Conservation (phyloP, 2,113 vertebrate genomes). For the Trachemys scripta region DNA sequence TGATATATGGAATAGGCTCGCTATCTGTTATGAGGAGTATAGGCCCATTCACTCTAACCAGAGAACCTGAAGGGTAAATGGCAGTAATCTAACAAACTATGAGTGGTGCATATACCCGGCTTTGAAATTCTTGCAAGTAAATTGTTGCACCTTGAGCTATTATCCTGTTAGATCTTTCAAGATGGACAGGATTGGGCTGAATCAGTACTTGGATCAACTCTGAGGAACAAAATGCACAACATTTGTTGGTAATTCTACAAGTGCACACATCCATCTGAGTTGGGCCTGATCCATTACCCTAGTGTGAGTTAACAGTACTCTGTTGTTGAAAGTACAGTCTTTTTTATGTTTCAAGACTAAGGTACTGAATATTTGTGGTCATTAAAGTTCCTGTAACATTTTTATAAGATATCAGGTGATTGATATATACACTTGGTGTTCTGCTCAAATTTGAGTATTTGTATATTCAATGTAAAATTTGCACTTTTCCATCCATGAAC, state of each 20-base stretch:
- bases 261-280: not conserved
- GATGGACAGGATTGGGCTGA: not conserved
- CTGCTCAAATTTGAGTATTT: not conserved
- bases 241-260: not conserved
- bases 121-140: not conserved
- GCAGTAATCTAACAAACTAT: not conserved
- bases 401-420: not conserved
- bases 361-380: not conserved
- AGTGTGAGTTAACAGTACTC: not conserved
- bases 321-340: not conserved
- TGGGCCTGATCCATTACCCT: not conserved
- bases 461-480: not conserved
- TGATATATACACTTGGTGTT: not conserved
- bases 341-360: not conserved
- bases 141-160: accelerated
- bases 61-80: not conserved
- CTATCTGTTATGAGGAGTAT: not conserved
- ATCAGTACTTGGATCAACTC: not conserved
- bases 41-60: not conserved
- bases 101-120: not conserved
- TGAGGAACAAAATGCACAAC: not conserved
- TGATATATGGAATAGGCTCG: not conserved
- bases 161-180: not conserved
- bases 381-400: not conserved
- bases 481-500: not conserved